These are phyloP conservation scores for Sorex maritimensis DNA, from an alignment of 2,797 vertebrate species.

Conservation along the genomic window DNA sequence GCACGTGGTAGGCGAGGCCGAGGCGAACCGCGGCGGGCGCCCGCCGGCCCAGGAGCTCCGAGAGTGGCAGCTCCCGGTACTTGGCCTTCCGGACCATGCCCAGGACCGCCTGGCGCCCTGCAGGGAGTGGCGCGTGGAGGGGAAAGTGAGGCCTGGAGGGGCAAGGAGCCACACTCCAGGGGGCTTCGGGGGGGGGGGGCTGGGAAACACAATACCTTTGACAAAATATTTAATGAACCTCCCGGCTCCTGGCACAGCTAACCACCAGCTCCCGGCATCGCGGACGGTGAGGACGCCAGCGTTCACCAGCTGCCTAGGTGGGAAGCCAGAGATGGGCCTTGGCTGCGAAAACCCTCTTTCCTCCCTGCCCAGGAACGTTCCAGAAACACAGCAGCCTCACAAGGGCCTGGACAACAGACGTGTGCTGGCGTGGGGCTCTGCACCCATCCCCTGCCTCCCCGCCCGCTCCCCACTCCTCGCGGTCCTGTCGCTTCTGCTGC, in stretches of 20 bases:
- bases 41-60: constrained; percentile 91
- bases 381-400: not conserved
- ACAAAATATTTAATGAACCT: constrained; percentile 95
- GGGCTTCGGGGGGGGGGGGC: not conserved
- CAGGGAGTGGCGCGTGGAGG: not conserved
- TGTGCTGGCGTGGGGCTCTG: not conserved
- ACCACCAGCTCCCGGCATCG: constrained; percentile 97
- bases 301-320: constrained; percentile 94
- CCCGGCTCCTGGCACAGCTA: constrained; percentile 96
- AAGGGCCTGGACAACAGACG: not conserved
- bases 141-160: constrained; percentile 3
- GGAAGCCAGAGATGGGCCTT: not conserved
- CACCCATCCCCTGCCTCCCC: not conserved
- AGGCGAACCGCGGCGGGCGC: constrained; percentile 91
- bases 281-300: constrained; percentile 95
- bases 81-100: constrained; percentile 89
- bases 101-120: constrained; percentile 90
- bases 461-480: not conserved
- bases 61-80: constrained; percentile 90
- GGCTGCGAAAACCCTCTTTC: not conserved
- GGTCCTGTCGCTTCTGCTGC: not conserved
- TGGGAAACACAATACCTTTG: constrained; percentile 90
- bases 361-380: not conserved
- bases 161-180: not conserved
- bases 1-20: constrained; percentile 95